These are phyloP conservation scores for Scatophagus argus DNA, from an alignment of 2,113 vertebrate species.

Conservation along the genomic window DNA sequence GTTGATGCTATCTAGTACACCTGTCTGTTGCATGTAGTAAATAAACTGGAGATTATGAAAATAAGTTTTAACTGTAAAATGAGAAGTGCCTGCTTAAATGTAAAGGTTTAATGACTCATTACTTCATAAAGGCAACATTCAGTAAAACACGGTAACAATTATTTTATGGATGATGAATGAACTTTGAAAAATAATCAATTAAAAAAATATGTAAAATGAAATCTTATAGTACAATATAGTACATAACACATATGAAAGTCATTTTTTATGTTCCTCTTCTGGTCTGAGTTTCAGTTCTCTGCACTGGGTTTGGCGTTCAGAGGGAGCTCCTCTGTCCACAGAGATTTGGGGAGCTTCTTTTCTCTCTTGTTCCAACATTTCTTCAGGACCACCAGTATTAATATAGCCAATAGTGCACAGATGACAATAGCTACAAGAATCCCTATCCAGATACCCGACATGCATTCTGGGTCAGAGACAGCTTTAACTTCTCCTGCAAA, in stretches of 20 bases:
- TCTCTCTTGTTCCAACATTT: constrained; percentile 15
- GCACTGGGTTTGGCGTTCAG: constrained; percentile 30
- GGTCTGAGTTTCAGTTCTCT: constrained; percentile 28
- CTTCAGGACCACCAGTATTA: constrained; percentile 52
- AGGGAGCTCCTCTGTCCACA: constrained; percentile 74
- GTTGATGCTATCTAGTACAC: constrained; percentile 16
- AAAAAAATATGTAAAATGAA: constrained; percentile 13
- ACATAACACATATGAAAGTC: neutral
- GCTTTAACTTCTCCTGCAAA: constrained; percentile 31
- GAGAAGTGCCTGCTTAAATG: constrained; percentile 35
- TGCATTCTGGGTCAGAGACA: neutral
- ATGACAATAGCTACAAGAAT: constrained; percentile 39
- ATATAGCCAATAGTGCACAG: constrained; percentile 44
- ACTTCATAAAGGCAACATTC: constrained; percentile 16
- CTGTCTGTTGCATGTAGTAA: constrained; percentile 17
- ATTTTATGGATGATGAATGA: neutral
- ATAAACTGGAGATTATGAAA: constrained; percentile 25
- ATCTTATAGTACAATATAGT: constrained; percentile 20
- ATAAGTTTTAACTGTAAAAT: constrained; percentile 32
- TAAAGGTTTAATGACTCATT: constrained; percentile 33
- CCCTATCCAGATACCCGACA: neutral
- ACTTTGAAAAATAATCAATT: constrained; percentile 9
- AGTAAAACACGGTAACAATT: constrained; percentile 8
- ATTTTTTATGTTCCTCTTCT: neutral
- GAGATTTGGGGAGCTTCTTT: constrained; percentile 34